Base-by-base conservation (phyloP, 2,888 invertebrate species). In the Pediacus dermestoides region DNA sequence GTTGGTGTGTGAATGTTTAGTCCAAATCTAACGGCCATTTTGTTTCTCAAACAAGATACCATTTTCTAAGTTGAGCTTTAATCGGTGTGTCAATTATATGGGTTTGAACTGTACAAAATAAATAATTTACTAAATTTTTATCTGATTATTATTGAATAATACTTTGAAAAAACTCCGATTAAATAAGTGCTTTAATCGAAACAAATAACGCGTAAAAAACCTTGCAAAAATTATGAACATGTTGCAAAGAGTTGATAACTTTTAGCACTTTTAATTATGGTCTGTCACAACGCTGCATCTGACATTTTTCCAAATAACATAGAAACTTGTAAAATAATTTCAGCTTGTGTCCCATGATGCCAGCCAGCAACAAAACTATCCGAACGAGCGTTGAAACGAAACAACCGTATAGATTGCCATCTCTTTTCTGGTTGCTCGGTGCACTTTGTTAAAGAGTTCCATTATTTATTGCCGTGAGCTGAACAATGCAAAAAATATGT, bases 401-500 rank as follows among this genome's bases (percentile, higher is more conserved):
- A 50, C 50, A 45, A 52, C 39, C 44, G 41, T 39, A 37, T 28
- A 28, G 30, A 28, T 22, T 30, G 33, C 35, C 34, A 41, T 46
- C 39, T 50, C 49, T 46, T 54, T 54, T 54, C 46, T 46, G 52
- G 50, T 47, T 52, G 53, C 54, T 52, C 54, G 56, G 57, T 61
- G 63, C 61, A 64, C 61, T 63, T 63, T 64, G 64, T 64, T 63
- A 63, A 66, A 64, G 66, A 64, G 65, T 60, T 64, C 63, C 64
- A 67, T 68, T 68, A 68, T 67, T 67, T 65, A 65, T 66, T 58
- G 63, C 64, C 61, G 53, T 48, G 55, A 60, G 50, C 55, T 44
- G 60, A 61, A 64, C 61, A 62, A 62, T 62, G 60, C 60, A 63
- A 65, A 66, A 64, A 66, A 64, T 66, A 66, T 65, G 64, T 64